Evolutionary conservation across 2,113 vertebrate genomes (phyloP).

Genomic region (Mellivora capensis): DNA sequence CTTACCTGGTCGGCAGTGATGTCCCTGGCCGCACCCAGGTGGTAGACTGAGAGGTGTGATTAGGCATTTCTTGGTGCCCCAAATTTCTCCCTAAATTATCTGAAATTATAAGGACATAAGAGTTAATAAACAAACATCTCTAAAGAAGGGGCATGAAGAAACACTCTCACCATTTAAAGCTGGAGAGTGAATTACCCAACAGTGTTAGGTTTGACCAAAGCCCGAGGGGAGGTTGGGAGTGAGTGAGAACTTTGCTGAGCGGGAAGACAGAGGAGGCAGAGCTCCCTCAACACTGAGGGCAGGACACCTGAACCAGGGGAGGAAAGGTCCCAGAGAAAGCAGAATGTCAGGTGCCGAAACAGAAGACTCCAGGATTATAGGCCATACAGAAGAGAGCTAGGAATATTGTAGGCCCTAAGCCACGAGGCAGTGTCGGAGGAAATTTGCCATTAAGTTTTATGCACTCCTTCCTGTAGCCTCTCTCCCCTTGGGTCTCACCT

Average conservation of each 20-base stretch:
- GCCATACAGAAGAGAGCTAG: background rate
- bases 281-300: background rate
- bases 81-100: background rate
- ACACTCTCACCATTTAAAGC: background rate
- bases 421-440: background rate
- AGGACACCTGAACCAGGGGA: background rate
- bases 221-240: background rate
- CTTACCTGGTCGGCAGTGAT: background rate
- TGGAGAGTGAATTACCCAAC: background rate
- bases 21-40: background rate
- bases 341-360: background rate
- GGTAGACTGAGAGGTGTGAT: background rate
- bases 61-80: background rate
- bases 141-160: background rate
- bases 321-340: background rate
- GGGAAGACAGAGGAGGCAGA: background rate
- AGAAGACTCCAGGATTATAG: background rate
- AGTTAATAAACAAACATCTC: background rate
- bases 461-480: background rate
- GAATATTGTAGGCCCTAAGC: background rate
- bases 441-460: background rate
- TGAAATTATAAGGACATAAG: background rate
- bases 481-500: background rate
- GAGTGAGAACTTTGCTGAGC: background rate
- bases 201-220: background rate